A percentile compares a stretch with the other conserved stretches of the same genome.
These are phyloP conservation scores for Gymnothorax reevesii DNA, from an alignment of 2,797 vertebrate species.

Conservation along the genomic window DNA sequence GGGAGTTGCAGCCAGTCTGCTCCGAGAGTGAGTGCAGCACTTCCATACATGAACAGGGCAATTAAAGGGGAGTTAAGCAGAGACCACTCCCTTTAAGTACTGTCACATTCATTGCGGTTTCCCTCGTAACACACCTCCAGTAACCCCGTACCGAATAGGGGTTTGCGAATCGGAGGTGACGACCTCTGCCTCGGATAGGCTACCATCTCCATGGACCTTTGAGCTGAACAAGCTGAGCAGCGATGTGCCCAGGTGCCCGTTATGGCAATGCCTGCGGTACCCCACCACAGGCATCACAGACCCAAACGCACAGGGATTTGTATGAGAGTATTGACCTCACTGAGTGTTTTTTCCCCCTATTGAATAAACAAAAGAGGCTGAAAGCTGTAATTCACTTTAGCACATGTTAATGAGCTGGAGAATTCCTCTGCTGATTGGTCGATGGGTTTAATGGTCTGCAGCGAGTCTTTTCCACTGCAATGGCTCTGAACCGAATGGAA, in stretches of 20 bases:
- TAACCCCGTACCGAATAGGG: not conserved
- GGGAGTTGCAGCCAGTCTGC: not conserved
- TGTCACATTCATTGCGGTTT: not conserved
- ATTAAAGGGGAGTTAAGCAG: not conserved
- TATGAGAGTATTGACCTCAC: not conserved
- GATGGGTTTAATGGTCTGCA: not conserved
- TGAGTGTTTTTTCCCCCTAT: not conserved
- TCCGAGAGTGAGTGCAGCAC: not conserved
- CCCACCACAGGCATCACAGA: not conserved
- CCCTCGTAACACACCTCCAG: not conserved
- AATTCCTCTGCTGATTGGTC: not conserved
- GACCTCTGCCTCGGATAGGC: not conserved
- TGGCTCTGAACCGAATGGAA: not conserved
- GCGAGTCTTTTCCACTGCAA: not conserved
- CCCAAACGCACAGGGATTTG: not conserved
- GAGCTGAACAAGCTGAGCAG: not conserved
- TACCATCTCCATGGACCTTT: not conserved
- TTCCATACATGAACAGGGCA: not conserved
- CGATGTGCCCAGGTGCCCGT: not conserved
- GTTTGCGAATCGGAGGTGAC: not conserved
- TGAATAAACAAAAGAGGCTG: not conserved
- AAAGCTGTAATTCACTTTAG: not conserved
- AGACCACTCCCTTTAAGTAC: not conserved
- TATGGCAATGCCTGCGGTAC: too few relatives aligned
- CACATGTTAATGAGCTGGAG: not conserved